Conservation (phyloP, 53 echinoderm and acorn worm species). For the Crossaster papposus region DNA sequence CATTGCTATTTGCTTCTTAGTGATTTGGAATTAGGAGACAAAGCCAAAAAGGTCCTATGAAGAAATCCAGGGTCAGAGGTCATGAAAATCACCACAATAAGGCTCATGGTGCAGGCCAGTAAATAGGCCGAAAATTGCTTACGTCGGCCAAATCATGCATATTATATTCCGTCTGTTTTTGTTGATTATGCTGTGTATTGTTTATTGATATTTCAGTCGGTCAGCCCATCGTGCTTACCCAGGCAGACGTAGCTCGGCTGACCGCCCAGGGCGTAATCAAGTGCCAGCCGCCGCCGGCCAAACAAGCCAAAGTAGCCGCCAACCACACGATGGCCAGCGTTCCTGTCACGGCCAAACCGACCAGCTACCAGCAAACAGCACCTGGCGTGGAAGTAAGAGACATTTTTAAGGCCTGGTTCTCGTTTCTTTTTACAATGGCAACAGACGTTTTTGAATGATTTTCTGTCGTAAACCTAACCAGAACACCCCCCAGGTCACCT, state of each 20-base stretch:
- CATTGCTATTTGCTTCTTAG: too few species aligned
- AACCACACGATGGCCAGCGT: constrained; percentile 33
- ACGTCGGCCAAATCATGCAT: too few species aligned
- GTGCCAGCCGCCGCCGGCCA: constrained; percentile 67
- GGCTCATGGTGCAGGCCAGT: too few species aligned
- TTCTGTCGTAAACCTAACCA: background rate
- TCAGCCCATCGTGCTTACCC: constrained; percentile 61
- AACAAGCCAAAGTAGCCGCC: constrained; percentile 67
- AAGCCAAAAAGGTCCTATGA: too few species aligned
- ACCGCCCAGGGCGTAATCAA: constrained; percentile 63
- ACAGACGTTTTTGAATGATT: background rate
- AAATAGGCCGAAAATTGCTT: too few species aligned
- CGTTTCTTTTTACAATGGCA: background rate
- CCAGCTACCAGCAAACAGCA: constrained; percentile 56
- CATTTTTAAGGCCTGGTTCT: background rate
- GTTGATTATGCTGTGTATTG: background rate
- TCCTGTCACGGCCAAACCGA: constrained; percentile 38
- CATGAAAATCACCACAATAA: too few species aligned
- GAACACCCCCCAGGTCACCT: too few species aligned
- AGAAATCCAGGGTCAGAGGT: too few species aligned
- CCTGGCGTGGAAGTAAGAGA: constrained; percentile 78
- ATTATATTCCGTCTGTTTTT: too few species aligned
- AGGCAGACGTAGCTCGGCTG: constrained; percentile 57
- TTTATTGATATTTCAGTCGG: constrained; percentile 21
- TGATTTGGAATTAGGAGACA: too few species aligned